Base-by-base conservation (phyloP, 92 coral and sea anemone genomes). In the Zoanthus solanderi region DNA sequence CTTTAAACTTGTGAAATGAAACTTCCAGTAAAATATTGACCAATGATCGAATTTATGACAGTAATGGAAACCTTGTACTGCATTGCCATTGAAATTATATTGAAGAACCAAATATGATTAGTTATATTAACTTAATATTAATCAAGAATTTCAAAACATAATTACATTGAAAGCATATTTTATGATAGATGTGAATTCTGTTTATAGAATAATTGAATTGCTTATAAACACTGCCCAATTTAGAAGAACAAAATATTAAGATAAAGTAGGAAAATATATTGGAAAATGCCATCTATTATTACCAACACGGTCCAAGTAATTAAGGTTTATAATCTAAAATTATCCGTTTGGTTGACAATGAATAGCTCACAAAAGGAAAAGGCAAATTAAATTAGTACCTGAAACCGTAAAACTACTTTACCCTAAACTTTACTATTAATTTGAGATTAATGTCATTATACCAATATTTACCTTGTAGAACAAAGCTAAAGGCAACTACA, bases 401-500 rank as follows among this genome's bases (percentile, higher is more conserved):
- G 54, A 50, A 50, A 50, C 8, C 54, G 4, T 0, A 50, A 50
- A 50, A 50, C 54, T 50, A 50, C 12, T 2, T 50, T 50, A 50
- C 9, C 54, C 9, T 50, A 0, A 50, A 50, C 8, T 10, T 50
- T 2, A 50, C 54, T 6, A 10, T 50, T 50, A 50, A 50, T 50
- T 50, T 0, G 54, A 50, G 9, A 10, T 50, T 50, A 50, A 50
- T 7, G 54, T 10, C 0, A 50, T 68, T 34, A 60, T 42, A 58
- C 31, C 60, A 7, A 17, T 16, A 47, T n/a, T 46, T 63, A 10
- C 15, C 17, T 58, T 57, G 13, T 6, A 76, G 50, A 78, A 78
- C 84, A 78, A 78, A 34, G 42, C 42, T 3, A 58, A 69, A 79
- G 60, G 56, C 56, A 58, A 17, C 16, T 30, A 79, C 15, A 13